Evolutionary conservation across 1,140 invertebrate genomes (phyloP).

Genomic region (Mizuhopecten yessoensis): DNA sequence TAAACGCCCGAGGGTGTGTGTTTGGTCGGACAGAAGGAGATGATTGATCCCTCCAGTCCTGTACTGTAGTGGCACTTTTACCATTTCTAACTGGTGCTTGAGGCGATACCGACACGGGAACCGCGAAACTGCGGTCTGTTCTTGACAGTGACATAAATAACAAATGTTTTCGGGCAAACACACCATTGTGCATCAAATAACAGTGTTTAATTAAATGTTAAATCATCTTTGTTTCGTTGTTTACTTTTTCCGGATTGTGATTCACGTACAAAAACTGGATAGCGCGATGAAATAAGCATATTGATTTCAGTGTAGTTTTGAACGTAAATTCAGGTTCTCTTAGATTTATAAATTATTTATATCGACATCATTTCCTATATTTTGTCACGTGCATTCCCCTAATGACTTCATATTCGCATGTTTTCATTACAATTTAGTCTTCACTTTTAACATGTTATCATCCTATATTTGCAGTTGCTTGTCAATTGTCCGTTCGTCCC

Average conservation of each 20-base stretch:
- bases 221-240: neutral
- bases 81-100: neutral
- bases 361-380: neutral
- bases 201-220: neutral
- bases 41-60: neutral
- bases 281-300: neutral
- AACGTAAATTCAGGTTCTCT: neutral
- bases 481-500: neutral
- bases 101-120: neutral
- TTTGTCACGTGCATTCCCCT: neutral
- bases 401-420: neutral
- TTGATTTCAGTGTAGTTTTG: constrained; percentile 22
- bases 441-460: neutral
- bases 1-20: neutral
- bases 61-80: neutral
- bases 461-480: neutral
- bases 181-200: neutral
- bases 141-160: neutral
- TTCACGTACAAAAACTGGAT: neutral
- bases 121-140: neutral
- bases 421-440: neutral
- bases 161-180: neutral
- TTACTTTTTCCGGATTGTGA: neutral
- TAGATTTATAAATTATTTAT: neutral
- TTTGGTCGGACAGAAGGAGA: neutral